Evolutionary conservation across 2,797 vertebrate species (phyloP), one percentile per base, ranked within the genome.

Genomic region (Hafferia zeledoni): DNA sequence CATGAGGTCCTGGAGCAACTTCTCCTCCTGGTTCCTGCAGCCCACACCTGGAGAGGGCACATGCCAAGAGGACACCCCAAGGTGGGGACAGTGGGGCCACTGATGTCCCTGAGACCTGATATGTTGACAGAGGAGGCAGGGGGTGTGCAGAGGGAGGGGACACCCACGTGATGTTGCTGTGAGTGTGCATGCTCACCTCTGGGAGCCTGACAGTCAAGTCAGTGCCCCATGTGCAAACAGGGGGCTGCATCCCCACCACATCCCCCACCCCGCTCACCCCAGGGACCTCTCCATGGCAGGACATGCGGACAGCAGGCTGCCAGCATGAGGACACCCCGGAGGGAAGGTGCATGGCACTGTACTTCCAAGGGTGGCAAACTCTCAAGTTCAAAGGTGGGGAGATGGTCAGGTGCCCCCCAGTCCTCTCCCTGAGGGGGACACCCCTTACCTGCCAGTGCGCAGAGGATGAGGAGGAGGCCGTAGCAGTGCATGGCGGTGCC

Each of bases 1-100:
- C 99, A 99, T 99, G 92, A 99, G 97, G 87, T 99, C 98, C 14
- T 97, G 96, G 35, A 98, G 96, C 64, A 99, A 98, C 25, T 98
- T 98, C 30, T 98, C 99, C 75, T 99, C 99, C 24, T 99, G 98
- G 95, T 99, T 99, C 53, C 79, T 92, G 94, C 97, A 91, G 57
- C 87, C 10, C 35, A 97, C 92, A 3, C 86, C 98, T 93, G 96
- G 78, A 56, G 47, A 17, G 15, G 67, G n/a, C 24, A 56, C 2
- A 1, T 4, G 8, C 61, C 3, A 1, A 55, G 55, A 17, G 35
- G 12, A 11, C 49, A 61, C 19, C 22, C 55, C 1, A 0, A 9
- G 8, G 12, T 35, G n/a, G 68, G 47, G 41, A 11, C 1, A 1
- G 20, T 0, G 13, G 47, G 20, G 17, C n/a, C 37, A 70, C 27